Base-by-base conservation (phyloP, 2,113 vertebrate species). In the Embiotoca jacksoni region DNA sequence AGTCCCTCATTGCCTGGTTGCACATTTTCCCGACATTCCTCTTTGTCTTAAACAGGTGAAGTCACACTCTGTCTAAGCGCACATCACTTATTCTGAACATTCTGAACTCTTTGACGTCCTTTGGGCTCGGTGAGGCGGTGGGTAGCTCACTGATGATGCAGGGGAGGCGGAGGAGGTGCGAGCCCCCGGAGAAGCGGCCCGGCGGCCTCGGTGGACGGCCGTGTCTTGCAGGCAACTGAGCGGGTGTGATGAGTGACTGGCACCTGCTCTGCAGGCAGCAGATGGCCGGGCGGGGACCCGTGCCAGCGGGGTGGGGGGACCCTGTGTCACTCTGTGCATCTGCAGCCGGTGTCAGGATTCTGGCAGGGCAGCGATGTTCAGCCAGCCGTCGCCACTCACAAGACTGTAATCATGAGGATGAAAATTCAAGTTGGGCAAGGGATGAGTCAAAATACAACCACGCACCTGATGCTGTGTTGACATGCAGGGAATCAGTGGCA, bases 241-340 rank as follows among this genome's bases (percentile, higher is more conserved):
- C 31, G 63, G 75, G 64, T 44, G 67, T 54, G 77, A 81, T 50
- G 91, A 82, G 72, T 91, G 93, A 93, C 85, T 93, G 93, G 92
- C 93, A 93, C 86, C 88, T 90, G 83, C 85, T 89, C 66, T 68
- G 9, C 80, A 78, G 74, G 82, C 72, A 83, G 74, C 94, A 94
- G 93, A 95, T 95, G 94, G 93, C 80, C 56, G 41, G 89, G 90
- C 70, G 8, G 76, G 76, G 82, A 70, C 73, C 82, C 30, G 30
- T 83, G 92, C 86, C 91, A 87, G 84, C n/a, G 35, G 78, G 82
- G 84, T 90, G 85, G 86, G 68, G 82, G 88, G 90, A 90, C 92
- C 86, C 68, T 9, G 81, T 92, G 91, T 91, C 87, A 80, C 81
- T 85, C 83, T 47, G 58, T 85, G 86, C 82, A 91, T 91, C 93